A percentile compares a stretch with the other conserved stretches of the same genome.
Evolutionary conservation across 2,888 invertebrate genomes (phyloP).

Genomic region (Agrochola litura): DNA sequence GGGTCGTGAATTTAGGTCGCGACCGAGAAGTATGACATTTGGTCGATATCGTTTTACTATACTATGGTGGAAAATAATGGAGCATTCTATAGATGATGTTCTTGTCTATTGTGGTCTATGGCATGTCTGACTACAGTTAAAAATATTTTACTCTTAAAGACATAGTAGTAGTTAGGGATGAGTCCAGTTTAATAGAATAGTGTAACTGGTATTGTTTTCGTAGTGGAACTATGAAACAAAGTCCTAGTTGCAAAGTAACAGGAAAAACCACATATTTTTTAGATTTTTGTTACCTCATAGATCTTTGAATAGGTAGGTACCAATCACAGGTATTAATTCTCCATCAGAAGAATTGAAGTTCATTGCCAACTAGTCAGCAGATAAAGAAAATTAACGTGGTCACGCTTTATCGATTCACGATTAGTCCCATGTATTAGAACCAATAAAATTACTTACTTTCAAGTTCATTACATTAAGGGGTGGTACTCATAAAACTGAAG

Average conservation of each 20-base stretch:
- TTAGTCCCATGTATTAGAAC: background rate
- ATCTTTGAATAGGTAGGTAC: background rate
- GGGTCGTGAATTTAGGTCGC: conserved; percentile 69
- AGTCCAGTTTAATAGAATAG: background rate
- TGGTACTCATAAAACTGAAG: background rate
- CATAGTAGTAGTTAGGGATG: background rate
- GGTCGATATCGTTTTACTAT: conserved; percentile 65
- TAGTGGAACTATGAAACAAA: background rate
- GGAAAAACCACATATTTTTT: too few species aligned
- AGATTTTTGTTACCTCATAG: background rate
- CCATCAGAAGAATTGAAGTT: background rate
- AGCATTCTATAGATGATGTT: background rate
- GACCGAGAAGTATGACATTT: conserved; percentile 57
- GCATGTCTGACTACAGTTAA: background rate
- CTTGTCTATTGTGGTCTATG: background rate
- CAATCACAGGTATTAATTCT: too few species aligned
- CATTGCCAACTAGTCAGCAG: background rate
- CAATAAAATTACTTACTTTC: background rate
- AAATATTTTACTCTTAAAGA: background rate
- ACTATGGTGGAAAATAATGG: conserved; percentile 31
- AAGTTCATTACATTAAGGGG: conserved; percentile 5
- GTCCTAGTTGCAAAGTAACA: background rate
- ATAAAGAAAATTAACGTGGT: background rate
- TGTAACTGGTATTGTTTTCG: background rate
- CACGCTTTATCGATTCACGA: background rate